These are phyloP conservation scores for Lethenteron reissneri DNA, from an alignment of 2,113 vertebrate species.

Conservation along the genomic window DNA sequence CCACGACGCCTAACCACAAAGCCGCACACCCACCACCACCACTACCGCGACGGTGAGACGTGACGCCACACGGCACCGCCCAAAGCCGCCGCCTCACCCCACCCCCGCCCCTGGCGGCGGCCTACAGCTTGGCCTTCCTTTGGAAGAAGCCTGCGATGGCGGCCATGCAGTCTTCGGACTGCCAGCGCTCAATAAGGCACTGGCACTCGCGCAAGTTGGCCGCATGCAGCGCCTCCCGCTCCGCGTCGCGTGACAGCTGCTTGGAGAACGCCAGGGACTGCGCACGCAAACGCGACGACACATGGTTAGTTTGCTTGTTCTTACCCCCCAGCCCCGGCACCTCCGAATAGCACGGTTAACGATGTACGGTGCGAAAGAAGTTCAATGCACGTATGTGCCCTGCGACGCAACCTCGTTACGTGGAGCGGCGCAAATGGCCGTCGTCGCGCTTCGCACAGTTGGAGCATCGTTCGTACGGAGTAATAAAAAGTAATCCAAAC, in stretches of 20 bases:
- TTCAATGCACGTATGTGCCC: background rate
- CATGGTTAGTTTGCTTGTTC: background rate
- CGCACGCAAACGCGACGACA: background rate
- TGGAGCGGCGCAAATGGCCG: background rate
- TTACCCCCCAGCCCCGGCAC: background rate
- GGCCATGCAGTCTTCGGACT: conserved; percentile 42
- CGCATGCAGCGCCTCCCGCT: conserved; percentile 38
- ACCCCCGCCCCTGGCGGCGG: too few relatives aligned
- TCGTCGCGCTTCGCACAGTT: background rate
- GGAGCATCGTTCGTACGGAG: too few relatives aligned
- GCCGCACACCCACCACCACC: too few relatives aligned
- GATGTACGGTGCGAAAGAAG: background rate
- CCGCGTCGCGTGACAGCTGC: conserved; percentile 35
- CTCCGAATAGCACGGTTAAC: background rate
- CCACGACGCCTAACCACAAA: too few relatives aligned
- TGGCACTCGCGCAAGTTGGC: conserved; percentile 42
- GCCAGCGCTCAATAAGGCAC: conserved; percentile 31
- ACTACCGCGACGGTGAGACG: too few relatives aligned
- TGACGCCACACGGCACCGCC: too few relatives aligned
- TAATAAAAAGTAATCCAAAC: too few relatives aligned
- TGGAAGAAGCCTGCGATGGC: conserved; percentile 50
- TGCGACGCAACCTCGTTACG: background rate
- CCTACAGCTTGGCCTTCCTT: conserved; percentile 36
- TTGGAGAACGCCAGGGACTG: conserved; percentile 52
- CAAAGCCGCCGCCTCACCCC: too few relatives aligned